Percentiles rank a stretch among this genome's conserved stretches.
These are phyloP conservation scores for Thymallus thymallus DNA, from an alignment of 2,113 vertebrate species.

Conservation along the genomic window DNA sequence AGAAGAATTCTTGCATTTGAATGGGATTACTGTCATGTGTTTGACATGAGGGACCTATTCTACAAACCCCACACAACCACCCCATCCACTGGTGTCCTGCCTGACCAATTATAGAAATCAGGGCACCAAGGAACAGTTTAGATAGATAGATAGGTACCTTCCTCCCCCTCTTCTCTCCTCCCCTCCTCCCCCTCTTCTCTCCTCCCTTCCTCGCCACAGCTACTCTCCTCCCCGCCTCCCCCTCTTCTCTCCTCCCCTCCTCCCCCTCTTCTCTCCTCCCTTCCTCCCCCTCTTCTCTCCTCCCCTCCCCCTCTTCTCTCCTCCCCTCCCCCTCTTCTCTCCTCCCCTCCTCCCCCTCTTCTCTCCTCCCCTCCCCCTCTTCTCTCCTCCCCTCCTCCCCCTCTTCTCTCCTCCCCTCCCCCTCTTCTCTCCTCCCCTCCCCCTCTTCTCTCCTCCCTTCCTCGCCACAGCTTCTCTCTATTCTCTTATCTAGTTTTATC, in stretches of 20 bases:
- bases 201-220: no score
- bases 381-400: no score
- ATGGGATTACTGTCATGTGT: slow-evolving; percentile 50
- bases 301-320: no score
- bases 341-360: neutral
- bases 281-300: slow-evolving; percentile 8
- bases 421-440: slow-evolving; percentile 10
- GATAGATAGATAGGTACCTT: no score
- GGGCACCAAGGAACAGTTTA: neutral
- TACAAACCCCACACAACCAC: slow-evolving; percentile 15
- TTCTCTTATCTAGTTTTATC: neutral
- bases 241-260: no score
- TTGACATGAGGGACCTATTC: slow-evolving; percentile 40
- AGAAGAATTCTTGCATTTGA: slow-evolving; percentile 33
- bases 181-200: neutral
- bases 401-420: no score
- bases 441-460: no score
- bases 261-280: no score
- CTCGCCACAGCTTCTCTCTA: neutral
- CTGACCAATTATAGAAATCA: slow-evolving; percentile 3
- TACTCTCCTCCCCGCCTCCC: no score
- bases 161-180: neutral
- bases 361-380: neutral
- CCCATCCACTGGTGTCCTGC: slow-evolving; percentile 13
- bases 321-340: neutral